A percentile compares a stretch with the other conserved stretches of the same genome.
Evolutionary conservation across 2,888 invertebrate species (phyloP).

Genomic region (Cheilosia vernalis): DNA sequence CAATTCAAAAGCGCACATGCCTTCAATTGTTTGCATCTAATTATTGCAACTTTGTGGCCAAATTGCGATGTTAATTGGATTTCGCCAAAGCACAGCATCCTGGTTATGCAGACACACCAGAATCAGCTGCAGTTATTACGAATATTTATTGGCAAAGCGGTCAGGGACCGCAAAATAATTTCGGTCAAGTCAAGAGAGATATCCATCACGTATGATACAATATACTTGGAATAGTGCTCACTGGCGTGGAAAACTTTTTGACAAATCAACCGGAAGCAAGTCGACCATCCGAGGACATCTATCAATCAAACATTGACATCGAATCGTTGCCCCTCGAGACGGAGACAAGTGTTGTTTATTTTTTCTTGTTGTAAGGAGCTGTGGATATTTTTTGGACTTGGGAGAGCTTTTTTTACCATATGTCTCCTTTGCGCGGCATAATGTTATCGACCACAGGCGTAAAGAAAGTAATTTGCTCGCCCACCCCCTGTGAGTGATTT

Average conservation of each 20-base stretch:
- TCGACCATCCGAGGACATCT: conserved; percentile 65
- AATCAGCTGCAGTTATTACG: conserved; percentile 22
- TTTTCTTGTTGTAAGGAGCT: not conserved
- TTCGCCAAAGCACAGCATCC: conserved; percentile 9
- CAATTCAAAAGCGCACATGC: conserved; percentile 26
- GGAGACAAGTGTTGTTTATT: too few relatives aligned
- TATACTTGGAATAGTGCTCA: not conserved
- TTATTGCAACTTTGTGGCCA: conserved; percentile 66
- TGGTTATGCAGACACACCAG: conserved; percentile 15
- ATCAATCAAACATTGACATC: conserved; percentile 63
- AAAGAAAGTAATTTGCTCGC: conserved; percentile 55
- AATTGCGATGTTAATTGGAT: conserved; percentile 64
- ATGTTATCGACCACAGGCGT: conserved; percentile 14
- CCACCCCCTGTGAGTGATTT: conserved; percentile 67
- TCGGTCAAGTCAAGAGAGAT: conserved; percentile 27
- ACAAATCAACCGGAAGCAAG: conserved; percentile 68
- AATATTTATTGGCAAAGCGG: conserved; percentile 29
- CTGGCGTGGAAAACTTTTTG: conserved; percentile 48
- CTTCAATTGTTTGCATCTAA: conserved; percentile 55
- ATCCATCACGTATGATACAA: not conserved
- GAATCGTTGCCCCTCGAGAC: not conserved
- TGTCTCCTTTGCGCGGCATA: conserved; percentile 5
- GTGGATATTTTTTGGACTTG: conserved; percentile 14
- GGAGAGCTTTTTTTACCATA: conserved; percentile 3
- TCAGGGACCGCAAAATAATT: conserved; percentile 21